Evolutionary conservation across 2,888 invertebrate genomes (phyloP).

Genomic region (Chamaedrilus cognettii): DNA sequence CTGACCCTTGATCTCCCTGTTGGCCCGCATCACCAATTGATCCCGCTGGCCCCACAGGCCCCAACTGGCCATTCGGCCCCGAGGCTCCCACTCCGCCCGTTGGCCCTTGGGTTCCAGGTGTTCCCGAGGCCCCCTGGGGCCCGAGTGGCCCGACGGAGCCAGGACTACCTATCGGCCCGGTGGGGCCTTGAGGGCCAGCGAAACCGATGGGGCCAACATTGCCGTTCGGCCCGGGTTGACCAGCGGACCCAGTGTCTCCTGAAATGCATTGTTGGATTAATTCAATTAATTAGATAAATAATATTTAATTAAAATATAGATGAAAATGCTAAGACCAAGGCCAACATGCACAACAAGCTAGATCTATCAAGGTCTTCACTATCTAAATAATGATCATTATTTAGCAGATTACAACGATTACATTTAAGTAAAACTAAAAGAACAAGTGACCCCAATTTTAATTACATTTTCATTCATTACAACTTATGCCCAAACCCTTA

Average conservation of each 20-base stretch:
- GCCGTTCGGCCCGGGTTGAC: constrained; percentile 20
- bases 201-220: constrained; percentile 18
- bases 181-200: constrained; percentile 12
- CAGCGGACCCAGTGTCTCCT: constrained; percentile 20
- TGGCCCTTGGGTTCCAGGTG: constrained; percentile 18
- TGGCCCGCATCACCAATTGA: constrained; percentile 22
- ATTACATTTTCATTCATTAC: no score
- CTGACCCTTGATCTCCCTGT: constrained; percentile 25
- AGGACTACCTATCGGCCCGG: constrained; percentile 1
- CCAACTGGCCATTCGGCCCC: constrained; percentile 19
- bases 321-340: no score
- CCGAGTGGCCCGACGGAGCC: constrained; percentile 48
- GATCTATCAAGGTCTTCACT: no score
- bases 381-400: no score
- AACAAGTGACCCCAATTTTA: no score
- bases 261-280: no score
- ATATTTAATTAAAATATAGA: no score
- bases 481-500: no score
- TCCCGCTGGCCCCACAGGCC: constrained; percentile 16
- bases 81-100: constrained; percentile 19
- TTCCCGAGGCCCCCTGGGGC: constrained; percentile 19
- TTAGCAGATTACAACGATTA: no score
- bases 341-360: no score
- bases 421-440: no score
- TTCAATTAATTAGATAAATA: no score